Conservation (phyloP, 2,113 vertebrate species). For the Hyperopisus bebe region DNA sequence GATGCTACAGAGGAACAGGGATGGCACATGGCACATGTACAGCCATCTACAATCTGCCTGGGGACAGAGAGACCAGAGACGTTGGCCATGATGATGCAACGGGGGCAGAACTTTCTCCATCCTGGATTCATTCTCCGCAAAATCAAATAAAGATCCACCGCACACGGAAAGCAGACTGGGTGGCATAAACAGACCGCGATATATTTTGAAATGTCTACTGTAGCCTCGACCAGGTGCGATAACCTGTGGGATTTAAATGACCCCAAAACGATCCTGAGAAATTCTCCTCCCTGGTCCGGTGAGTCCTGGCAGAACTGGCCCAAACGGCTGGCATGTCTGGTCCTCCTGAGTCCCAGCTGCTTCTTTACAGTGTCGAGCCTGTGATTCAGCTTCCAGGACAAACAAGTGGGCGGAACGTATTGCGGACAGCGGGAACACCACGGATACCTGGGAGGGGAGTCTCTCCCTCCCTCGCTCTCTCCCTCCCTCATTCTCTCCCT, state of each 20-base stretch:
- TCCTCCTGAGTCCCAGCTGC: background rate
- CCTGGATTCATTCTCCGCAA: background rate
- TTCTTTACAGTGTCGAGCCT: background rate
- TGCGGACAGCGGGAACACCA: background rate
- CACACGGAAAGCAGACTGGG: background rate
- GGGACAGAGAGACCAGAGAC: background rate
- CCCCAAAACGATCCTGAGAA: background rate
- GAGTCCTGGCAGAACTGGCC: background rate
- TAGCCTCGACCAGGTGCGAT: background rate
- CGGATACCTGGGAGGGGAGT: background rate
- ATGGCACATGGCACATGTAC: background rate
- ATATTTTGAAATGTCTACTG: background rate
- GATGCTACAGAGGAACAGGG: background rate
- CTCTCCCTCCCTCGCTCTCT: background rate
- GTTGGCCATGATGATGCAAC: background rate
- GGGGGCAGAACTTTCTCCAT: background rate
- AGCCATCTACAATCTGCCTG: background rate
- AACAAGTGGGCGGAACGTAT: slow-evolving; percentile 21
- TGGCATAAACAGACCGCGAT: background rate
- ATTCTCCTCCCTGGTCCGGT: background rate
- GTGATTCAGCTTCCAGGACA: slow-evolving; percentile 31
- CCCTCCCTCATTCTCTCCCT: background rate
- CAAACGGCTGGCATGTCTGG: background rate
- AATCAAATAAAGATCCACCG: background rate
- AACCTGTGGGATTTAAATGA: background rate